Evolutionary conservation across 2,113 vertebrate genomes (phyloP), one percentile per base, ranked within the genome.

Genomic region (Callospermophilus lateralis): DNA sequence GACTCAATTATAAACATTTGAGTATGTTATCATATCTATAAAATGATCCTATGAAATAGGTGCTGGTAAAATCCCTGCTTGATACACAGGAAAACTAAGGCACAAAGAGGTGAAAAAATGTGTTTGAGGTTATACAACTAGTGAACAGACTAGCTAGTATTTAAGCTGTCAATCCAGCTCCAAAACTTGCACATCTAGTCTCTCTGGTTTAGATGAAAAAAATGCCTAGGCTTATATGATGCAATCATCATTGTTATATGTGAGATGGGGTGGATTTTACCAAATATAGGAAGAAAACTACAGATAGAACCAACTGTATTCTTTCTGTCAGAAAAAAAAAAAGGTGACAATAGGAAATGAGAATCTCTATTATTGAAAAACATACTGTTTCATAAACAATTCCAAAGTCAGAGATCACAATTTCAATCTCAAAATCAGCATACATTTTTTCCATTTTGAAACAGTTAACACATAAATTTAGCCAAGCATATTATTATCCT

Each of bases 281-380:
- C 48, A 84, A 84, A 96, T 61, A 13, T 22, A 95, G 28, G 20
- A 74, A 91, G 89, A 84, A 91, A 96, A 34, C 39, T 19, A 6
- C n/a, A 28, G 16, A 17, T 88, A 88, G 68, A 92, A 68, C 48
- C 76, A 45, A 78, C 11, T 11, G 37, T 61, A 81, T 51, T 51
- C 48, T 51, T 77, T 95, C 79, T 77, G 74, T 22, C 70, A 53
- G 4, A 30, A 70, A 80, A 94, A 81, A 30, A 58, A 51, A 93
- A 93, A 88, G 80, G 28, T 81, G 19, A 42, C 34, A 93, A 39
- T 83, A 90, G 39, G n/a, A 70, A 90, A 58, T 32, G 16, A 42
- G 88, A 28, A 51, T 37, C 10, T 68, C 45, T 20, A n/a, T 48
- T 76, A 84, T 67, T 90, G 37, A 42, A 88, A 96, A 92, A 37